Base-by-base conservation (phyloP, 2,888 invertebrate species). In the Villa cingulata region DNA sequence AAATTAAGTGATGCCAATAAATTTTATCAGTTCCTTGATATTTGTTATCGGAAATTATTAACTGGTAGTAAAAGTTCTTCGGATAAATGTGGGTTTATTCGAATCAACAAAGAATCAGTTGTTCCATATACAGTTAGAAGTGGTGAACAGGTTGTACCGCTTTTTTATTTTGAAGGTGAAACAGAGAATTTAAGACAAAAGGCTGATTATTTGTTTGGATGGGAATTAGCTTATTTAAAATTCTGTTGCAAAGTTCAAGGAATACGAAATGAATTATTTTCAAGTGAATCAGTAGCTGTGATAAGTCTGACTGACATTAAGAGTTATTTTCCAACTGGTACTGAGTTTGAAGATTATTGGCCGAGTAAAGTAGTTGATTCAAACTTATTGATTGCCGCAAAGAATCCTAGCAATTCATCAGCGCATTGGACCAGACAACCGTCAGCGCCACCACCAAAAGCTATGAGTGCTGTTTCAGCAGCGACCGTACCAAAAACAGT, bases 191-290 rank as follows among this genome's bases (percentile, higher is more conserved):
- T 91, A 32, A 87, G 87, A 64, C 76, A 83, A 52, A 86, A 89
- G 63, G 86, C 90, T 3, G 86, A 88, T 60, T 83, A 86, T 65
- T 70, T 91, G 36, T 86, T 86, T 62, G 89, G 89, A 51, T 92
- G 91, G 92, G 90, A 91, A 70, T 71, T 91, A 55, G 87, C 90
- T 0, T 92, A 92, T 68, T 73, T 92, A 54, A 91, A 91, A 70
- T 90, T 92, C 68, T 91, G 91, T 70, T 91, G 91, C 70, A 91
- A 90, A 71, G 90, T 92, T 55, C 90, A 90, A 70, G 90, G 90
- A 45, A 90, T 91, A 57, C 74, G 90, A 54, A 90, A 89, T 62
- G 90, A 91, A 72, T 70, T 91, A 50, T 90, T 91, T 70, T 86
- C 88, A 18, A 87, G 86, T 73, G 89, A 90, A 62, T 86, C 86